Conservation (phyloP, 2,888 invertebrate species). For the Polymixis lichenea region DNA sequence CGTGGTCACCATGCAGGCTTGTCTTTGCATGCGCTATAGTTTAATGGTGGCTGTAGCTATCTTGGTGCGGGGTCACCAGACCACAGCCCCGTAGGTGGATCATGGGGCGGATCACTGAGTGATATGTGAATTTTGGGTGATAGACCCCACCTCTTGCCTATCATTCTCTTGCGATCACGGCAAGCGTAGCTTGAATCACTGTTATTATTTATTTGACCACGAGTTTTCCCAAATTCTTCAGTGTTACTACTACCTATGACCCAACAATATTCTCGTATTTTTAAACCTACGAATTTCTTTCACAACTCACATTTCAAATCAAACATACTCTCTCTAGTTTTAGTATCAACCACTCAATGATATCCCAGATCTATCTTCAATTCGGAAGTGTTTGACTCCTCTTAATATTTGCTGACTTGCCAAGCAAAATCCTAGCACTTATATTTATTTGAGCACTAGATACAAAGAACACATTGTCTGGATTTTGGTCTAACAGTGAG, state of each 20-base stretch:
- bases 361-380: conserved; percentile 16
- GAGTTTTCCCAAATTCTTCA: too few relatives aligned
- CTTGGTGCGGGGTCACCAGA: too few relatives aligned
- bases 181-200: too few relatives aligned
- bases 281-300: background rate
- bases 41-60: too few relatives aligned
- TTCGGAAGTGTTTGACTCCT: conserved; percentile 14
- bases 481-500: conserved; percentile 9
- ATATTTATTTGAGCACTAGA: conserved; percentile 31
- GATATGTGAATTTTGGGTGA: too few relatives aligned
- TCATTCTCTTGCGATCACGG: too few relatives aligned
- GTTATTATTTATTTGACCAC: too few relatives aligned
- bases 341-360: background rate
- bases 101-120: too few relatives aligned
- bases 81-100: too few relatives aligned
- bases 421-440: conserved; percentile 21
- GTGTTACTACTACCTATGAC: background rate
- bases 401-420: conserved; percentile 47
- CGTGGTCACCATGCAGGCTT: too few relatives aligned
- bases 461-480: conserved; percentile 15
- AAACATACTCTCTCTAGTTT: conserved; percentile 8
- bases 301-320: conserved; percentile 6
- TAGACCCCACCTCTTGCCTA: too few relatives aligned
- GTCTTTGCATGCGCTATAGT: too few relatives aligned
- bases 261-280: background rate